These are phyloP conservation scores for Gila orcuttii DNA, from an alignment of 2,113 vertebrate species.

Conservation along the genomic window DNA sequence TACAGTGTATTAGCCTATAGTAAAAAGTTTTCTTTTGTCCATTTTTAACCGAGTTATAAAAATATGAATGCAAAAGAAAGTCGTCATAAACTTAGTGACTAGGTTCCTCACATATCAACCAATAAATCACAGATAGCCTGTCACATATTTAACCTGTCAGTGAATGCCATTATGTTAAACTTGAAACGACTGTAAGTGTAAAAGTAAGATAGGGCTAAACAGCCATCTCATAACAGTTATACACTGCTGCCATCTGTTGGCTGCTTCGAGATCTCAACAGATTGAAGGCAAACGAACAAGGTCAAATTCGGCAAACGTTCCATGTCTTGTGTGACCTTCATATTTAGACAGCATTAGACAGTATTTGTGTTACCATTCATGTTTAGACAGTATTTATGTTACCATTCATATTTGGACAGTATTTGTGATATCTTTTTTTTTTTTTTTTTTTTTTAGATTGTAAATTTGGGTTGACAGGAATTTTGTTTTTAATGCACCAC, in stretches of 20 bases:
- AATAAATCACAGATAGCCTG: not conserved
- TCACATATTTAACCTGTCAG: not conserved
- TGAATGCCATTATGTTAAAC: not conserved
- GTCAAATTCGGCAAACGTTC: not conserved
- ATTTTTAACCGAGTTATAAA: not conserved
- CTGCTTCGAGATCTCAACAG: not conserved
- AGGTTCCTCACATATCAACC: not conserved
- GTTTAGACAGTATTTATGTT: not conserved
- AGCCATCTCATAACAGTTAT: not conserved
- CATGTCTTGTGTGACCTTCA: not conserved
- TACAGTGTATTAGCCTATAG: not conserved
- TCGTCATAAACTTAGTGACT: not conserved
- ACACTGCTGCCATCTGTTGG: conserved; percentile 73
- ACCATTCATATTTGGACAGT: too few species aligned
- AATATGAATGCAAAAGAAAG: not conserved
- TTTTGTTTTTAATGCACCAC: not conserved
- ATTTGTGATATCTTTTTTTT: not conserved
- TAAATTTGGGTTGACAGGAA: not conserved
- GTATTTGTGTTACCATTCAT: not conserved
- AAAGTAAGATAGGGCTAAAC: not conserved
- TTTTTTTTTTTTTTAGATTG: not conserved
- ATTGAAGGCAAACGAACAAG: not conserved
- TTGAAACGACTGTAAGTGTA: not conserved
- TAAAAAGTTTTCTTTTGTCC: not conserved
- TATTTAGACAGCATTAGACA: not conserved